Base-by-base conservation (phyloP, 2,113 vertebrate genomes). In the Ranitomeya imitator region DNA sequence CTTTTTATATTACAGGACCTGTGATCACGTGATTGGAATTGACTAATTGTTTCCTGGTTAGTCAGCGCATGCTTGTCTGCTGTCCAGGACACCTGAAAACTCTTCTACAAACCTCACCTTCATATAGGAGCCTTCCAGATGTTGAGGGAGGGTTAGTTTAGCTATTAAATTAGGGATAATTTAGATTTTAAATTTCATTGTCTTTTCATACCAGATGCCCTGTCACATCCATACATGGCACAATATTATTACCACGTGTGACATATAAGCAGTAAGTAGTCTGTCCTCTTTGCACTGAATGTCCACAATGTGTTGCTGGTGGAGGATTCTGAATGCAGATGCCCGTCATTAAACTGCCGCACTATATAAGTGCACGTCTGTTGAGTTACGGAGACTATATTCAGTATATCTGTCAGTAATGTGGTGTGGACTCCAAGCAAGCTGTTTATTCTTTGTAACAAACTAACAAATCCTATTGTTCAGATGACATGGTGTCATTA, bases 401-500 rank as follows among this genome's bases (percentile, higher is more conserved):
- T 79, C 14, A 7, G 19, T 0, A 23, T 76, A 86, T 86, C 89
- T 91, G 54, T 90, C 89, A 91, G 63, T 61, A 11, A 61, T 60
- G 59, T 73, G 78, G 80, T 84, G 90, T 87, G 86, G 88, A 80
- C 83, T 82, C 88, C 86, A 52, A 83, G 51, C 79, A 88, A 59
- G 60, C 89, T 91, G 0, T 94, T 93, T 90, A 77, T 88, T 90
- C 0, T 0, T 85, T 89, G 51, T 91, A 81, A 7, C 65, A 90
- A 76, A 83, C 74, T 85, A 83, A 87, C 87, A 71, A 83, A 85
- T 82, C 91, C 80, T 23, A 57, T 88, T 85, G 85, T 90, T 91
- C 61, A 85, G 7, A 61, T 93, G 90, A 89, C 91, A 61, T 6
- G 6, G 83, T 89, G 77, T 90, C 90, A 88, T 89, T 80, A 37